phyloP scores from a whole-genome alignment of 2,113 vertebrate species.

The Excalfactoria chinensis region DNA sequence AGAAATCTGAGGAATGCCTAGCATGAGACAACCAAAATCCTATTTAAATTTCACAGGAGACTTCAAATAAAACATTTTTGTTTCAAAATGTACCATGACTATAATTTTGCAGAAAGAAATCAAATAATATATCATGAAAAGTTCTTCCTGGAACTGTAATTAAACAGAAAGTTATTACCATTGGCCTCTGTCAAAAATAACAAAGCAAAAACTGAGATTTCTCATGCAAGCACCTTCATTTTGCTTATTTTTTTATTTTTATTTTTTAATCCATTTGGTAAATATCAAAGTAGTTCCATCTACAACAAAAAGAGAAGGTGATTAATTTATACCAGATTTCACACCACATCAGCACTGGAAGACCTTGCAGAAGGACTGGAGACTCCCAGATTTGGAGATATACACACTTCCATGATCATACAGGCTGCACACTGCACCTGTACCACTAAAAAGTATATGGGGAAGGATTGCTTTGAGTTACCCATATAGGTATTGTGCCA shows the following conservation, averaged over 20 bases:
- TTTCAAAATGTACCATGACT: neutral
- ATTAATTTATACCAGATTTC: neutral
- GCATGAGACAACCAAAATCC: neutral
- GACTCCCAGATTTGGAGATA: neutral
- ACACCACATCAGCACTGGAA: neutral
- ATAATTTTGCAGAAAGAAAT: neutral
- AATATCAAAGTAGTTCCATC: neutral
- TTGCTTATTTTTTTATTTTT: neutral
- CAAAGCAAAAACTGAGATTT: neutral
- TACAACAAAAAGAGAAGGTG: neutral
- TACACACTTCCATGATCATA: fast-evolving
- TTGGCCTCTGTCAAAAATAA: neutral
- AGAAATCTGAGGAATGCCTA: neutral
- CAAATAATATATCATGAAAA: neutral
- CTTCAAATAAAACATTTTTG: neutral
- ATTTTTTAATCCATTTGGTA: neutral
- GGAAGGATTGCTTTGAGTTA: neutral
- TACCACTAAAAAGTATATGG: neutral
- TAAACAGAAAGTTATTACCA: neutral
- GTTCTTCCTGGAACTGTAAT: neutral
- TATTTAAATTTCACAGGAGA: neutral
- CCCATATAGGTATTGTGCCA: neutral
- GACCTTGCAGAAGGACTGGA: neutral
- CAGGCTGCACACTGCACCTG: neutral
- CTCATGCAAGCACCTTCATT: neutral